Evolutionary conservation across 2,888 invertebrate genomes (phyloP).

Genomic region (Sarcophaga caerulescens): DNA sequence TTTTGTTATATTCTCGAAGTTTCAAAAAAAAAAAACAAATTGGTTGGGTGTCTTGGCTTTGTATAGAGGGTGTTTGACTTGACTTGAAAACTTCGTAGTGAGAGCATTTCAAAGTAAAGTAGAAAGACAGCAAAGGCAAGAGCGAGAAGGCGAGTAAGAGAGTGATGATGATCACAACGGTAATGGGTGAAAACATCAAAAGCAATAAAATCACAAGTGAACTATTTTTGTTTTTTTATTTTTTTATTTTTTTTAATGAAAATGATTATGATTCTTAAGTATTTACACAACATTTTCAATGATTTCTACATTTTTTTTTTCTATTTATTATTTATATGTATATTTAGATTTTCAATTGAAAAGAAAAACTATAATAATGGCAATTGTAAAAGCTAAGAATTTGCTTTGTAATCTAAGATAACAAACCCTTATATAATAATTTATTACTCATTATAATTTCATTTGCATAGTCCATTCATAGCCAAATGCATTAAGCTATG

Average conservation of each 20-base stretch:
- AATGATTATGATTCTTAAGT: neutral
- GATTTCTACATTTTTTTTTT: too few relatives aligned
- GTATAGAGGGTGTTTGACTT: neutral
- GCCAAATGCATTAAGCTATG: too few relatives aligned
- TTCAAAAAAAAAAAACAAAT: neutral
- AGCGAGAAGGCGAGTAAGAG: constrained; percentile 38
- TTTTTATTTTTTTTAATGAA: neutral
- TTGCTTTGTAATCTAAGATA: too few relatives aligned
- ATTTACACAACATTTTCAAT: neutral
- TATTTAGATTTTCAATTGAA: too few relatives aligned
- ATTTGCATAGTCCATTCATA: too few relatives aligned
- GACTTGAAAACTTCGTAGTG: neutral
- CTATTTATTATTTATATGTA: too few relatives aligned
- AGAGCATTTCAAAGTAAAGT: neutral
- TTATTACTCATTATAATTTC: too few relatives aligned
- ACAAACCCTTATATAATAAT: too few relatives aligned
- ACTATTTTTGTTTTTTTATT: constrained; percentile 1
- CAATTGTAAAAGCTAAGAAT: too few relatives aligned
- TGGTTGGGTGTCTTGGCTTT: neutral
- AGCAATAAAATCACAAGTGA: constrained; percentile 54
- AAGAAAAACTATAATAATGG: too few relatives aligned
- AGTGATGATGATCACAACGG: constrained; percentile 50
- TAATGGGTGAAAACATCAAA: constrained; percentile 62
- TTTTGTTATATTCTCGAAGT: too few relatives aligned
- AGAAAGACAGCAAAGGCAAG: constrained; percentile 18